Base-by-base conservation (phyloP, 2,797 vertebrate species). In the Loriculus beryllinus region DNA sequence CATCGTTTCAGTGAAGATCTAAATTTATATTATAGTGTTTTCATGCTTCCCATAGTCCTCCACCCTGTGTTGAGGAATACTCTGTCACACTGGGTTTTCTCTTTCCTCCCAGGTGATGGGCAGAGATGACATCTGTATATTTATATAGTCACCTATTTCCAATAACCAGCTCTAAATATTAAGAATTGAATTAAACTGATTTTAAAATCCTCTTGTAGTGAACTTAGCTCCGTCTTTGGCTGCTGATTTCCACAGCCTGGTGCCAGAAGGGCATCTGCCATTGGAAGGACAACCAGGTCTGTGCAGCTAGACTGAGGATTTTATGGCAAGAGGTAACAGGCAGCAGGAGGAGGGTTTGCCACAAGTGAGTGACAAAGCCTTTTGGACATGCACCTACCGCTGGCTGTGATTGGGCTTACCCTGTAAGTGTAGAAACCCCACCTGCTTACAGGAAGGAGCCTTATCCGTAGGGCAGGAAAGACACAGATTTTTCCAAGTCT, bases 341-440 rank as follows among this genome's bases (percentile, higher is more conserved):
- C 33, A 29, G 1, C 0, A 0, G 37, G 42, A 62, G 8, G 7
- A 25, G 20, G 28, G 8, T 26, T 60, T 52, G 29, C 57, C 39
- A 10, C 12, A 22, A 29, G 35, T 31, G 25, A 49, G 20, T 12
- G 47, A 75, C 71, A 65, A 3, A 21, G 16, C 5, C 12, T 40
- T 16, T 4, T 37, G 40, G 42, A 10, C 6, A 5, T 3, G 0
- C 9, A 82, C 40, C 79, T 51, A 7, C 6, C 14, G 19, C 51
- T 40, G 56, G 31, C 56, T 63, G 26, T 19, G n/a, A 29, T 0
- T 0, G 26, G 16, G 37, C 20, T 37, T 37, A 22, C 2, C 16
- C 65, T 7, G 12, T 6, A 3, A 3, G 12, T 14, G 20, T 7
- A 29, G 47, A 52, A 62, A 15, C 26, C 33, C 26, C 6, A 3